These are phyloP conservation scores for Poeciliopsis prolifica DNA, from an alignment of 2,113 vertebrate species.

Conservation along the genomic window DNA sequence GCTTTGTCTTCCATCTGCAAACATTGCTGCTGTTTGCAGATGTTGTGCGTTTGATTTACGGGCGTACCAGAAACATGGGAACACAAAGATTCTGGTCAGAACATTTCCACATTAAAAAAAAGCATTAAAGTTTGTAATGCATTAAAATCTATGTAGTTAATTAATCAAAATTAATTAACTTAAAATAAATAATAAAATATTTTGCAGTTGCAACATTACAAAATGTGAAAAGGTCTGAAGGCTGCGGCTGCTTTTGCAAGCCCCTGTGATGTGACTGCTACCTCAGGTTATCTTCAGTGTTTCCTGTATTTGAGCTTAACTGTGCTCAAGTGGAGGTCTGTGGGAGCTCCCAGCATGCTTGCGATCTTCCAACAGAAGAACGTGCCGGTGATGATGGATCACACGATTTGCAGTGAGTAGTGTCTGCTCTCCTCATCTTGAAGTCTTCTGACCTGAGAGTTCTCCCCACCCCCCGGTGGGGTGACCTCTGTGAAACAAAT, in stretches of 20 bases:
- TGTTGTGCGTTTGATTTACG: too few relatives aligned
- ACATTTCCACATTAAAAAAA: too few relatives aligned
- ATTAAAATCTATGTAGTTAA: too few relatives aligned
- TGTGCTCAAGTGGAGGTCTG: constrained; percentile 90
- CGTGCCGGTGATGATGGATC: constrained; percentile 87
- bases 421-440: constrained; percentile 80
- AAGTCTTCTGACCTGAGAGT: constrained; percentile 87
- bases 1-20: too few relatives aligned
- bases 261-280: constrained; percentile 46
- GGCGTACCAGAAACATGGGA: too few relatives aligned
- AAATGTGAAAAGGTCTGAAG: not conserved
- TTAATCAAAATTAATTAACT: too few relatives aligned
- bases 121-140: too few relatives aligned
- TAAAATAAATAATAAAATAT: not conserved
- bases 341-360: constrained; percentile 86
- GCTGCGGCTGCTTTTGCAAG: not conserved
- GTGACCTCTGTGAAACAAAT: constrained; percentile 95
- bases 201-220: not conserved
- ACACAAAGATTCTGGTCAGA: too few relatives aligned
- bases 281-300: constrained; percentile 75
- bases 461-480: constrained; percentile 82
- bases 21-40: too few relatives aligned
- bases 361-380: constrained; percentile 85
- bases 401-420: constrained; percentile 90
- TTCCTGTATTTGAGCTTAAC: constrained; percentile 83